A percentile compares a stretch with the other conserved stretches of the same genome.
phyloP scores from a whole-genome alignment of 2,113 vertebrate genomes.

The Aptenodytes patagonicus region DNA sequence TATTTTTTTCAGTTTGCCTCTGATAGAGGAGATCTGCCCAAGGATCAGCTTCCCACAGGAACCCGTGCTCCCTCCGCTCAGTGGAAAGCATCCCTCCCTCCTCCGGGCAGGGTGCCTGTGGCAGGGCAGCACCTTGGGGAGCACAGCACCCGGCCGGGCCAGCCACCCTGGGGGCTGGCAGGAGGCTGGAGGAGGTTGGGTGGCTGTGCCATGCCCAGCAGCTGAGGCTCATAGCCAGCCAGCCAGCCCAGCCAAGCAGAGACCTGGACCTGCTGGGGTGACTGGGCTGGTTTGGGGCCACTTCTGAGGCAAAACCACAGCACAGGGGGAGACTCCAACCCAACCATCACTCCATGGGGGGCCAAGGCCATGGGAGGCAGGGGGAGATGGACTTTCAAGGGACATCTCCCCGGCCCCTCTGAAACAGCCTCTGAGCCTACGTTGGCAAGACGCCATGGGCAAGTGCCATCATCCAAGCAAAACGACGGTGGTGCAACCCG shows the following conservation, averaged over 20 bases:
- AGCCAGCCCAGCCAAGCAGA: background rate
- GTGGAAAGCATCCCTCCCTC: background rate
- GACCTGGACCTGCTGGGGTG: background rate
- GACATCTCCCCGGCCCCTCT: background rate
- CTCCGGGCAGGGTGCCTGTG: rapidly evolving
- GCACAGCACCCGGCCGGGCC: background rate
- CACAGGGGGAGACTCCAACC: background rate
- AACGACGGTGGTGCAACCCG: rapidly evolving
- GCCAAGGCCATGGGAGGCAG: background rate
- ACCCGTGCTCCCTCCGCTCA: background rate
- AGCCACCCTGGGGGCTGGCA: background rate
- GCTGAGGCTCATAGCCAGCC: background rate
- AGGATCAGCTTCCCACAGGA: background rate
- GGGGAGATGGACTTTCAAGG: background rate
- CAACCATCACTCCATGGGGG: too few species aligned
- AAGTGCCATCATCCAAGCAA: background rate
- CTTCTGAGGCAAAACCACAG: background rate
- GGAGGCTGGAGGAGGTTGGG: background rate
- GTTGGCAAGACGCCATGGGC: too few species aligned
- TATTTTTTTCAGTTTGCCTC: background rate
- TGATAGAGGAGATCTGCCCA: background rate
- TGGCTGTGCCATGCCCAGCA: background rate
- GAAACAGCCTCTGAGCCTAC: background rate
- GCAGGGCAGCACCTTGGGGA: too few species aligned
- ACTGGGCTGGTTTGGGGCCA: background rate